phyloP scores from a whole-genome alignment of 2,797 vertebrate species.

The Sebastes minor region DNA sequence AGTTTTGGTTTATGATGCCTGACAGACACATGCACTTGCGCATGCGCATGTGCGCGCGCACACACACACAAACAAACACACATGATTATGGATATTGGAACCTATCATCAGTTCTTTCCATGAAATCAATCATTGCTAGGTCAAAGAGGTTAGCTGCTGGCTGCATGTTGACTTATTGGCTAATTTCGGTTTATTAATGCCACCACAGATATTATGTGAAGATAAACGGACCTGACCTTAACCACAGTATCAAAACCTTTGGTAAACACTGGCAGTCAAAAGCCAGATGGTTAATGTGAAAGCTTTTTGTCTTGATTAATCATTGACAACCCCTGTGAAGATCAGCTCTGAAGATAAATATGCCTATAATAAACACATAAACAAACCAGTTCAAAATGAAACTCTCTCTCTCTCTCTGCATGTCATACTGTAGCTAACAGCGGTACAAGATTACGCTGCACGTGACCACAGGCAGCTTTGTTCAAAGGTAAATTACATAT shows the following conservation, averaged over 20 bases:
- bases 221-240: not conserved
- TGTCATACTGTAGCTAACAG: not conserved
- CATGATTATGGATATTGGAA: not conserved
- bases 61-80: not conserved
- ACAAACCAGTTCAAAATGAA: not conserved
- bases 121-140: not conserved
- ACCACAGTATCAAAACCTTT: not conserved
- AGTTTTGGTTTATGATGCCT: not conserved
- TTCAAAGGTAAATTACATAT: not conserved
- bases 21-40: not conserved
- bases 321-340: not conserved
- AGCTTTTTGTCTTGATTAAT: not conserved
- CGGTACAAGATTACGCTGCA: rapidly evolving
- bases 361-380: not conserved
- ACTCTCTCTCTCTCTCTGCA: not conserved
- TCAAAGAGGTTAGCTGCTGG: not conserved
- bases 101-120: not conserved
- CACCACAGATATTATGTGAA: not conserved
- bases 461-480: not conserved
- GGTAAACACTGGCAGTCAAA: not conserved
- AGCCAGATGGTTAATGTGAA: not conserved
- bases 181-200: not conserved
- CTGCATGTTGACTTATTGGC: not conserved
- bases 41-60: no score
- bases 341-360: not conserved